A percentile compares a stretch with the other conserved stretches of the same genome.
Conservation (phyloP, 2,797 vertebrate genomes). For the Chromis chromis region DNA sequence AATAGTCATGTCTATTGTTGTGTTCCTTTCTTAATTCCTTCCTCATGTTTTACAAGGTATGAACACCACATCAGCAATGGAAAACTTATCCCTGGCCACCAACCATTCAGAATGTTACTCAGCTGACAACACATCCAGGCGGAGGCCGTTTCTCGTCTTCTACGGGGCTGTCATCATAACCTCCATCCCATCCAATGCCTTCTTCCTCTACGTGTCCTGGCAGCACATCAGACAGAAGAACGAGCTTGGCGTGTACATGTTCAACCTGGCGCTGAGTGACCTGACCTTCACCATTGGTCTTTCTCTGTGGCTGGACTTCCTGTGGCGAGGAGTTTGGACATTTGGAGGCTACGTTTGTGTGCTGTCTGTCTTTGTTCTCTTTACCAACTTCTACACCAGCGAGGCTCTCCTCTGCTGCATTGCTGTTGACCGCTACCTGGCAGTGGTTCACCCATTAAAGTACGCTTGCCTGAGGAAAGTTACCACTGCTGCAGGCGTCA, state of each 20-base stretch:
- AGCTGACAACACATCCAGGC: slow-evolving; percentile 63
- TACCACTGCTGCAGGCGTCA: slow-evolving; percentile 77
- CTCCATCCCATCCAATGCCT: slow-evolving; percentile 86
- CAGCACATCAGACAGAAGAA: slow-evolving; percentile 88
- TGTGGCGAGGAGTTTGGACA: slow-evolving; percentile 85
- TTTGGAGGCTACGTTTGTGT: slow-evolving; percentile 77
- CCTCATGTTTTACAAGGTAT: slow-evolving; percentile 42
- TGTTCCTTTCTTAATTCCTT: neutral
- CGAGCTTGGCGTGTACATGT: slow-evolving; percentile 90
- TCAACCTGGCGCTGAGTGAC: slow-evolving; percentile 90
- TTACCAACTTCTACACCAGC: slow-evolving; percentile 91
- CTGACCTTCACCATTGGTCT: slow-evolving; percentile 85
- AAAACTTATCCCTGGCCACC: slow-evolving; percentile 52
- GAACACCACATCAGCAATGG: slow-evolving; percentile 46
- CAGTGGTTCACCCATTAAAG: slow-evolving; percentile 89
- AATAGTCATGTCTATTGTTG: neutral
- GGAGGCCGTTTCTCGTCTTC: slow-evolving; percentile 80
- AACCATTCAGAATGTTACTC: slow-evolving; percentile 67
- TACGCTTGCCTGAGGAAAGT: slow-evolving; percentile 82
- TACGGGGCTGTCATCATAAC: slow-evolving; percentile 84
- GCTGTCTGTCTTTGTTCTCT: slow-evolving; percentile 82
- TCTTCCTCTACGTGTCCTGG: slow-evolving; percentile 88
- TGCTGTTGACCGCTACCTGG: slow-evolving; percentile 89
- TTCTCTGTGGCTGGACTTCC: slow-evolving; percentile 88
- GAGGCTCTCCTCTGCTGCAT: slow-evolving; percentile 90